Conservation (phyloP, 1,140 invertebrate species). For the Acyrthosiphon pisum region DNA sequence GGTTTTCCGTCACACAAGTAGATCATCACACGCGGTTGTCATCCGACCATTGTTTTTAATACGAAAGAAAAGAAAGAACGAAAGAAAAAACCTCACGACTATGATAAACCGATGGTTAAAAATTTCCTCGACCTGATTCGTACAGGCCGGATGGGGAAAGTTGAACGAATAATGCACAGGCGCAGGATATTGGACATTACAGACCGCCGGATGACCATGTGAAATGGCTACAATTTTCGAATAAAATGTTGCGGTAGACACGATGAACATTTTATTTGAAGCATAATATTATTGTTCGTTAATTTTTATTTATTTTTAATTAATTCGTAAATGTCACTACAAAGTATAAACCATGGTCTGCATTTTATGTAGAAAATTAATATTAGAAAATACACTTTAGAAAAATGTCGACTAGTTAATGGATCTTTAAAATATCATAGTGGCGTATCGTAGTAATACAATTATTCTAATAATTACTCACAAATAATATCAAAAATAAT, state of each 20-base stretch:
- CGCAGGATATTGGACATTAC: conserved; percentile 28
- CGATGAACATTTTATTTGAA: too few relatives aligned
- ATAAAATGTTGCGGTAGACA: not conserved
- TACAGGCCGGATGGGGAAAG: conserved; percentile 34
- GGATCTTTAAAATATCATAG: not conserved
- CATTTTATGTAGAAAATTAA: not conserved
- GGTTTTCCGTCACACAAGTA: conserved; percentile 44
- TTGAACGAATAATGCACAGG: conserved; percentile 20
- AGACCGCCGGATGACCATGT: conserved; percentile 22
- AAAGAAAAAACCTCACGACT: conserved; percentile 35
- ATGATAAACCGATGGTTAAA: conserved; percentile 20
- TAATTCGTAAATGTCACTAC: not conserved
- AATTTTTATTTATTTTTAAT: not conserved
- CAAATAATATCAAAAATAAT: not conserved
- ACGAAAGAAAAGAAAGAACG: not conserved
- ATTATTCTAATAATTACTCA: not conserved
- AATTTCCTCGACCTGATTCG: conserved; percentile 55
- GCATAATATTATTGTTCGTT: not conserved
- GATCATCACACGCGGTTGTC: conserved; percentile 36
- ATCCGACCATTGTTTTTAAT: conserved; percentile 43
- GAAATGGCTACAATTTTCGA: not conserved
- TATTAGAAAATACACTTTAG: too few relatives aligned
- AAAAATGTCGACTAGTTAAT: not conserved
- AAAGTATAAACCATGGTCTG: not conserved
- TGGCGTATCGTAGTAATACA: too few relatives aligned